phyloP scores from a whole-genome alignment of 2,888 invertebrate species.

The Lasioglossum leucozonium region DNA sequence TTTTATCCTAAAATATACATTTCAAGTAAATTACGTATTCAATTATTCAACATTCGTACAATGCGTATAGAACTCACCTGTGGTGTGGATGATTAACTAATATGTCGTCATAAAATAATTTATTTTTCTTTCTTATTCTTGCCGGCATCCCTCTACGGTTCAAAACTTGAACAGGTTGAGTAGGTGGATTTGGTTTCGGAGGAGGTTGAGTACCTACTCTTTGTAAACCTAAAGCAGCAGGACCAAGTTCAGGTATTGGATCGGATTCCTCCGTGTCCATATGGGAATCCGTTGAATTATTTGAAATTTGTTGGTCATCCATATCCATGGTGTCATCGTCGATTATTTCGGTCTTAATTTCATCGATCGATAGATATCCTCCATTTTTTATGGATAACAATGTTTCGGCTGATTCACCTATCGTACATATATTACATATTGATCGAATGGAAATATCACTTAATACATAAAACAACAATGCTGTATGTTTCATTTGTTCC shows the following conservation, averaged over 20 bases:
- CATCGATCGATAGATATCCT: constrained; percentile 80
- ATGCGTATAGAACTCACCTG: constrained; percentile 81
- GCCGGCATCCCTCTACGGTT: constrained; percentile 96
- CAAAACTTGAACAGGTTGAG: constrained; percentile 91
- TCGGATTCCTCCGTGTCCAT: constrained; percentile 89
- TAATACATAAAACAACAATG: background rate
- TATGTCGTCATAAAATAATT: constrained; percentile 95
- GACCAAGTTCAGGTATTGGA: constrained; percentile 89
- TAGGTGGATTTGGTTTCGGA: constrained; percentile 89
- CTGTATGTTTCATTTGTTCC: background rate
- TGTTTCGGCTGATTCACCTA: constrained; percentile 86
- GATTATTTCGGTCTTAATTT: constrained; percentile 76
- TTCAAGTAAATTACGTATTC: background rate
- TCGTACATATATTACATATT: constrained; percentile 10
- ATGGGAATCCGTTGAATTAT: constrained; percentile 79
- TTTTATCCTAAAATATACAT: constrained; percentile 76
- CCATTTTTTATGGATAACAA: constrained; percentile 87
- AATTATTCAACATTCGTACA: background rate
- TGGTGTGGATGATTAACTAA: constrained; percentile 93
- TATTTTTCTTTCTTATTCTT: constrained; percentile 94
- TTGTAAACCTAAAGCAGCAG: constrained; percentile 92
- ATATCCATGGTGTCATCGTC: constrained; percentile 87
- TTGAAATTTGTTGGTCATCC: constrained; percentile 84
- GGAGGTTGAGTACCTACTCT: constrained; percentile 92
- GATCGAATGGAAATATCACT: background rate